These are phyloP conservation scores for Drosophila paracracens DNA, from an alignment of 2,888 invertebrate genomes.

Conservation along the genomic window DNA sequence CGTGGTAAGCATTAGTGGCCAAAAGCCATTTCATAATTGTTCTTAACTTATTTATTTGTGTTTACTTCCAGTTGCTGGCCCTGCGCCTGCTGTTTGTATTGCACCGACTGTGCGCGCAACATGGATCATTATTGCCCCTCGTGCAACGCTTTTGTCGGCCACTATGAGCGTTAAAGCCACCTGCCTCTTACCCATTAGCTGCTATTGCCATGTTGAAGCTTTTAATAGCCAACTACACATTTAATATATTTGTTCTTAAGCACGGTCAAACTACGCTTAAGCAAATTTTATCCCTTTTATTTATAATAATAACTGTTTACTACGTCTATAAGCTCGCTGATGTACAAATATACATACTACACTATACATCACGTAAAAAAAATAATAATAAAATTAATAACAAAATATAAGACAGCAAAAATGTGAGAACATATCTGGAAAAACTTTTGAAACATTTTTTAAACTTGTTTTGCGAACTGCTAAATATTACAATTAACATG, in stretches of 20 bases:
- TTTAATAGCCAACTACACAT: too few species aligned
- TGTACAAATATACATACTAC: background rate
- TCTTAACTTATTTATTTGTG: background rate
- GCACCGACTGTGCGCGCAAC: conserved; percentile 86
- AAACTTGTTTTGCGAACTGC: background rate
- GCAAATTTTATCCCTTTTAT: background rate
- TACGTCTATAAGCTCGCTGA: background rate
- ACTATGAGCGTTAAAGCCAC: conserved; percentile 79
- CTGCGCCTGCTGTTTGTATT: conserved; percentile 87
- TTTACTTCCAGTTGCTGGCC: conserved; percentile 84
- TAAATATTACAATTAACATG: background rate
- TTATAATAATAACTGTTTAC: background rate
- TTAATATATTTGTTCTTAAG: background rate
- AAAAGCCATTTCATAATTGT: background rate
- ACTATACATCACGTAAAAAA: background rate
- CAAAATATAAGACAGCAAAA: background rate
- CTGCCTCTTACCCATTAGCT: background rate
- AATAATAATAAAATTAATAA: background rate
- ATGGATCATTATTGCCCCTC: conserved; percentile 87
- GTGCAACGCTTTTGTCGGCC: conserved; percentile 86
- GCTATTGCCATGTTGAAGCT: background rate
- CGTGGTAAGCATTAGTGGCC: conserved; percentile 65
- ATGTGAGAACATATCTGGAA: background rate
- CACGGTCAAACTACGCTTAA: conserved; percentile 15
- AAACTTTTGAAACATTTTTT: background rate